Base-by-base conservation (phyloP, 1,140 invertebrate species). In the Littorina saxatilis region DNA sequence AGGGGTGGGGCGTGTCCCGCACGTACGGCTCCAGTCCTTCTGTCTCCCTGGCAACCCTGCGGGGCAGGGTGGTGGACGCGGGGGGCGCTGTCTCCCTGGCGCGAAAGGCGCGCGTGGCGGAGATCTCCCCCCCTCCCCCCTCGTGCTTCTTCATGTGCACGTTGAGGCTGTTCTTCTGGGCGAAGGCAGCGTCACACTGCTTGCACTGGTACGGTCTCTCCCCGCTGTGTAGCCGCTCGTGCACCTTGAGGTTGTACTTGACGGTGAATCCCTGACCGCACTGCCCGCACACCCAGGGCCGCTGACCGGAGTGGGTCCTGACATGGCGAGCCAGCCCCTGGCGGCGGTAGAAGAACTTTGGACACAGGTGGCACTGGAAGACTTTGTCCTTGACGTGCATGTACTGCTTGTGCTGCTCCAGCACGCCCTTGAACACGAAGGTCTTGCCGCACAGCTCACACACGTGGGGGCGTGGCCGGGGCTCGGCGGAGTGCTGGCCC, bases 211-310 rank as follows among this genome's bases (percentile, higher is more conserved):
- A 94, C 2, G 91, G 88, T 74, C 96, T 94, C 87, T 95, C 3
- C 94, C 95, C 96, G 1, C 96, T 97, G 88, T 97, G 96, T 70
- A 81, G 43, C 27, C 82, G 52, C 70, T 76, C 68, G 55, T 83
- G 82, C 29, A 43, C 61, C 37, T 61, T 58, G 11, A 82, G 55
- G 55, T 77, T 77, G 50, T 73, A 73, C 11, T 35, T 47, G 29
- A 52, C 29, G 20, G 80, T 63, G 74, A 76, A 82, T 15, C 73
- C n/a, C 39, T 70, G 37, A 20, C 74, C 74, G 43, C 80, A 82
- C 17, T 39, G n/a, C 58, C n/a, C 55, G 23, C 80, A 82, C 73
- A 61, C 35, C n/a, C 35, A 58, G 35, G 74, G 74, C 4, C 74
- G 74, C 74, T 58, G 50, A 23, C 74, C 74, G 4, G 50, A 58